A percentile compares a stretch with the other conserved stretches of the same genome.
phyloP scores from a whole-genome alignment of 2,113 vertebrate species.

The Megatriorchis doriae region DNA sequence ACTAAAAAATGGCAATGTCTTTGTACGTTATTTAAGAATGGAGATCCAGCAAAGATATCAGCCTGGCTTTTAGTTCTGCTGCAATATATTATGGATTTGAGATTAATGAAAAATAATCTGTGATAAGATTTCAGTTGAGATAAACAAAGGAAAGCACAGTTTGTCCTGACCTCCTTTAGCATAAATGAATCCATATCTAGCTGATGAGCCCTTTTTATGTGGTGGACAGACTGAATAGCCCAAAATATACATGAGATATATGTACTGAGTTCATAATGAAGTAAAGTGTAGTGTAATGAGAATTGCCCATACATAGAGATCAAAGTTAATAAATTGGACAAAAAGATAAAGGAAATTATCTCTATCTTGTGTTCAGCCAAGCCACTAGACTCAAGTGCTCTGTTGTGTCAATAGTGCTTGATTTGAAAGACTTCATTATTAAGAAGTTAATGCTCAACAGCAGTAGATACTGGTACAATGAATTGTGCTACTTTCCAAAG shows the following conservation, averaged over 20 bases:
- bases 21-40: not conserved
- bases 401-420: conserved; percentile 19
- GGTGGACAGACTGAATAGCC: not conserved
- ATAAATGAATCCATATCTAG: not conserved
- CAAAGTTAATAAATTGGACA: conserved; percentile 47
- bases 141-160: not conserved
- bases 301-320: conserved; percentile 52
- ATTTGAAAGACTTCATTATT: conserved; percentile 65
- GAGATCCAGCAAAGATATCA: not conserved
- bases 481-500: not conserved
- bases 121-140: not conserved
- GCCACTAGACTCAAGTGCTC: conserved; percentile 45
- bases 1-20: not conserved
- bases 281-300: conserved; percentile 31
- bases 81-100: not conserved
- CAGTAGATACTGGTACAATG: not conserved
- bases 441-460: conserved; percentile 44
- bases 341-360: conserved; percentile 42
- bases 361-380: conserved; percentile 35
- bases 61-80: conserved; percentile 42
- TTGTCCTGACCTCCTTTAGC: not conserved
- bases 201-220: not conserved
- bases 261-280: conserved; percentile 12
- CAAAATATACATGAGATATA: conserved; percentile 18
- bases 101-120: conserved; percentile 26